Evolutionary conservation across 2,113 vertebrate species (phyloP), one percentile per base, ranked within the genome.

Genomic region (Urocitellus parryii): DNA sequence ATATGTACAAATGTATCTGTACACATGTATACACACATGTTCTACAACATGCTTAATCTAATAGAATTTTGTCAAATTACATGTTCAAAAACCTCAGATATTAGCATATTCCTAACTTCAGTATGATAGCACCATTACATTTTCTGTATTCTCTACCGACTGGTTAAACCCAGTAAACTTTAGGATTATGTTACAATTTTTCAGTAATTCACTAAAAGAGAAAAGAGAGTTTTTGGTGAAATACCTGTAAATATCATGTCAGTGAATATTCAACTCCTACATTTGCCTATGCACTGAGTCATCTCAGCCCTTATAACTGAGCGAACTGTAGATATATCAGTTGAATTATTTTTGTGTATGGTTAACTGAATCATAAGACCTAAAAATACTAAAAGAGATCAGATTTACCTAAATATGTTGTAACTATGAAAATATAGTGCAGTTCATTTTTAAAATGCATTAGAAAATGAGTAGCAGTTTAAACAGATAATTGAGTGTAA

Each of bases 401-500:
- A 89, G 20, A 83, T 53, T 42, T 53, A 77, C 20, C 9, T 91
- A 56, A 79, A 67, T 65, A 58, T 70, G 4, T 74, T 83, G 34
- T 25, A 91, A 45, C 53, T 93, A 58, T 48, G 27, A 86, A 84
- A 81, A 96, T 24, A 77, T 29, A 78, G 72, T 58, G 11, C 16
- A 70, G 70, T 20, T 1, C 5, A n/a, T 85, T 91, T 90, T 82
- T 16, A 58, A 80, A 90, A 56, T 78, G 2, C 56, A 32, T 82
- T 68, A 53, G 22, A 9, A 73, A 88, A 79, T 79, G 24, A 77
- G 58, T 51, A 91, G 22, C 83, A 25, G 91, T 61, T 96, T 95
- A 90, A 97, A 90, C 74, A 56, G 25, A 72, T 74, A 90, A 79
- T 70, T 88, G 48, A 84, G 51, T 63, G 2, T 63, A 88, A 93